A percentile compares a stretch with the other conserved stretches of the same genome.
phyloP scores from a whole-genome alignment of 2,888 invertebrate genomes.

The Cantharis rustica region DNA sequence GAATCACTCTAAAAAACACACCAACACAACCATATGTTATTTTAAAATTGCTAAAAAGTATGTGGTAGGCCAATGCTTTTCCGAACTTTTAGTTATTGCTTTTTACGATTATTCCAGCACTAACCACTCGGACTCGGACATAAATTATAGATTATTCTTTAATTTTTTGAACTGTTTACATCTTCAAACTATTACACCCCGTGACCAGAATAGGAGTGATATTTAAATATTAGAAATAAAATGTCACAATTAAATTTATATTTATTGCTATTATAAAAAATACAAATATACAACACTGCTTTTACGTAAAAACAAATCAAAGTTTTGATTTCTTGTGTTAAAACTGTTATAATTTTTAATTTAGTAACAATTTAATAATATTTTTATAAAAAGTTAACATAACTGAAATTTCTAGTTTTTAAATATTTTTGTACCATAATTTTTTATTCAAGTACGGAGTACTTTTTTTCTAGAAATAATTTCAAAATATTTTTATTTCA shows the following conservation, averaged over 20 bases:
- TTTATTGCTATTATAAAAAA: slow-evolving; percentile 21
- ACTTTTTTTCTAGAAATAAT: neutral
- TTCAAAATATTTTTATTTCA: neutral
- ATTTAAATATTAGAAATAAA: neutral
- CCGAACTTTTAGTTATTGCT: too few species aligned
- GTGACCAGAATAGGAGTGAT: too few species aligned
- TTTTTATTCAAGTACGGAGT: neutral
- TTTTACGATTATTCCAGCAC: too few species aligned
- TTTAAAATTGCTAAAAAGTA: too few species aligned
- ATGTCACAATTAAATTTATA: slow-evolving; percentile 5
- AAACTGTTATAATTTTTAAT: neutral
- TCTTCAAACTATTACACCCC: too few species aligned
- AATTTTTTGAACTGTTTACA: too few species aligned
- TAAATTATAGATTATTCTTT: too few species aligned
- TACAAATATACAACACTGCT: slow-evolving; percentile 14
- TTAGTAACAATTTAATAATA: slow-evolving; percentile 13
- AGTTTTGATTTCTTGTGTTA: neutral
- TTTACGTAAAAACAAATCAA: neutral
- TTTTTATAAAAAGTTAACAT: slow-evolving; percentile 15
- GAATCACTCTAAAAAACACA: too few species aligned
- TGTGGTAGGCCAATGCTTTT: too few species aligned
- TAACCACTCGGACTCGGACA: too few species aligned
- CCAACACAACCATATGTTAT: too few species aligned
- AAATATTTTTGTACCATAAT: slow-evolving; percentile 1
- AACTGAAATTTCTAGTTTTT: neutral